Base-by-base conservation (phyloP, 2,113 vertebrate species). In the Peromyscus leucopus region DNA sequence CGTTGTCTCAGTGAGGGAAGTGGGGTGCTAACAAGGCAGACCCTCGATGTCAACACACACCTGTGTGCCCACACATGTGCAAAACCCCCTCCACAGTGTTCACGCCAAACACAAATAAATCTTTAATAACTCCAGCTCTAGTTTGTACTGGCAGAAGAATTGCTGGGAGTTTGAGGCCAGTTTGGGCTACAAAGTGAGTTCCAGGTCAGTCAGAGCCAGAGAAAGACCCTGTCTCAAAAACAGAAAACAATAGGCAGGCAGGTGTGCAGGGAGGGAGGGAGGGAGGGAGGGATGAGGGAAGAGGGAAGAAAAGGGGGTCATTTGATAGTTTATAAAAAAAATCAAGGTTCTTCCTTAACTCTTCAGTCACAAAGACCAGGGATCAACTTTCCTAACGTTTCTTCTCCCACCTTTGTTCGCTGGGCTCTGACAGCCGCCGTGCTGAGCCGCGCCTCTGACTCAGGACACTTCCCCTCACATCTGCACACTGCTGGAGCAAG, bases 241-340 rank as follows among this genome's bases (percentile, higher is more conserved):
- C 33, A 11, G 12, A 65, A 86, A 61, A 13, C 2, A 11, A 26
- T 22, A 42, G 24, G 82, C 5, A 39, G 12, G 22, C 22, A 42
- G 59, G n/a, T 16, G 31, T 31, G 16, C 9, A 48, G 39, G 28
- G 17, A 67, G 9, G 9, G 2, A 86, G 26, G 15, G 7, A 31
- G 1, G 2, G 4, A 59, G 10, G 12, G 4, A 82, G 51, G 33
- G 10, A 55, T 13, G 13, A 19, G 5, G 7, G 6, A 12, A 28
- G 24, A 31, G 16, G 48, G 39, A 12, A n/a, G 9, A 11, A 28
- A 59, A 74, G 1, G 33, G 21, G 12, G 24, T 1, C 69, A 89
- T 59, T 59, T 89, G 79, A 48, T 5, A 79, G 7, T 51, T 71
- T 88, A 69, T 13, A 65, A 65, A 36, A 63, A 76, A 94, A 74